Evolutionary conservation across 2,113 vertebrate genomes (phyloP), one percentile per base, ranked within the genome.

Genomic region (Triplophysa siluroides): DNA sequence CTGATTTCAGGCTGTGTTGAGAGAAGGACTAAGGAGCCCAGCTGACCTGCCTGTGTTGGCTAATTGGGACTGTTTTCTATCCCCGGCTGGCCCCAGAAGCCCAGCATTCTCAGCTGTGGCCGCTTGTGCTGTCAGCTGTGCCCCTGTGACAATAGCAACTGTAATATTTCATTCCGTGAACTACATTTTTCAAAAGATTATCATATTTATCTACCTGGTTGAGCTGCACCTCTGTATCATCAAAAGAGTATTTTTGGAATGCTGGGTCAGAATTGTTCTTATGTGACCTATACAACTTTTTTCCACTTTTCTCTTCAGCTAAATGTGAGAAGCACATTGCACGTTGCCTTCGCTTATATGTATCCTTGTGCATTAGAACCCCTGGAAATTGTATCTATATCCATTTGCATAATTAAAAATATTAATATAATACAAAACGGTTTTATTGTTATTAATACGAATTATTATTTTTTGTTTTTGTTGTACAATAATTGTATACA

Each of bases 41-140:
- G 79, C 87, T 89, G 89, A 91, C 89, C 89, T 78, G 83, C 76
- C 81, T 85, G 43, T 83, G 84, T 84, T 81, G 83, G 0, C 60
- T 82, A 87, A 84, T 88, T 89, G 91, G 91, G 83, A 86, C 0
- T 75, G 87, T 80, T 87, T 83, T 80, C 41, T 86, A 70, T 83
- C 83, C 81, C 54, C 61, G 78, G 64, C 56, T 81, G 79, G 79
- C 82, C 83, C 81, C 85, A 83, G 73, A 84, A 84, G 81, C 83
- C 58, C 78, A 66, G 71, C 52, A 69, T 79, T 81, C 81, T 86
- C 83, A 77, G 68, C 81, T 78, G 76, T 64, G 62, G 56, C 71
- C 67, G 29, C 81, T 79, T 79, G 81, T 68, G 70, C 83, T 86
- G 81, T 86, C 85, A 83, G 79, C 82, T 83, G 84, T 47, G 78